phyloP scores from a whole-genome alignment of 2,797 vertebrate genomes.

The Xenopus petersii region DNA sequence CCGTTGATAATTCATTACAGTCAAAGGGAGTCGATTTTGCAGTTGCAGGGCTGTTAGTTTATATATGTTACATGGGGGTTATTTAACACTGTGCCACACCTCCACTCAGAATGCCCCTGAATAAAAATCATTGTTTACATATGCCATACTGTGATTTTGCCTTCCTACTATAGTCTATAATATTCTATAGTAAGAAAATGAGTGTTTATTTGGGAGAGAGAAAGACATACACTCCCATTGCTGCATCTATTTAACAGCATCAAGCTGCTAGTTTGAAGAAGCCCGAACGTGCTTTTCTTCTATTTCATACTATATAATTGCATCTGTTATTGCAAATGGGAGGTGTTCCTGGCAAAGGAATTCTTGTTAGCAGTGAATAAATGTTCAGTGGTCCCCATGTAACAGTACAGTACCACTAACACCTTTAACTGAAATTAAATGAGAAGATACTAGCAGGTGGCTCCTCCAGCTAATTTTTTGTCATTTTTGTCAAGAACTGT shows the following conservation, averaged over 20 bases:
- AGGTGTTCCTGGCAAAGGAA: conserved; percentile 35
- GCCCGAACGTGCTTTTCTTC: conserved; percentile 2
- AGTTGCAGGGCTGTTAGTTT: too few relatives aligned
- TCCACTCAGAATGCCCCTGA: too few relatives aligned
- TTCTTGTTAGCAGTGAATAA: conserved; percentile 44
- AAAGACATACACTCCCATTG: not conserved
- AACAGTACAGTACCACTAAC: conserved; percentile 28
- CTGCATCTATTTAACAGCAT: conserved; percentile 22
- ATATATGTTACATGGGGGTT: too few relatives aligned
- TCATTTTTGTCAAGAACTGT: too few relatives aligned
- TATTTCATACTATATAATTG: conserved; percentile 28
- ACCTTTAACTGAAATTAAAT: conserved; percentile 38
- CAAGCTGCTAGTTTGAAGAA: conserved; percentile 24
- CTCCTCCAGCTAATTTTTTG: not conserved
- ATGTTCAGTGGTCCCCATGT: conserved; percentile 39
- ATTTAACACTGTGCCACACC: too few relatives aligned
- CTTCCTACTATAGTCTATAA: too few relatives aligned
- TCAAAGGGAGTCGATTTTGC: too few relatives aligned
- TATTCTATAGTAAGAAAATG: not conserved
- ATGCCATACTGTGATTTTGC: too few relatives aligned
- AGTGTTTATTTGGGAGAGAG: too few relatives aligned
- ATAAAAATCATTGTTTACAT: too few relatives aligned
- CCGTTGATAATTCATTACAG: too few relatives aligned
- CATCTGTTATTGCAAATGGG: conserved; percentile 38
- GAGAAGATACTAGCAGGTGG: conserved; percentile 10